phyloP scores from a whole-genome alignment of 2,888 invertebrate genomes.

The Leptura quadrifasciata region DNA sequence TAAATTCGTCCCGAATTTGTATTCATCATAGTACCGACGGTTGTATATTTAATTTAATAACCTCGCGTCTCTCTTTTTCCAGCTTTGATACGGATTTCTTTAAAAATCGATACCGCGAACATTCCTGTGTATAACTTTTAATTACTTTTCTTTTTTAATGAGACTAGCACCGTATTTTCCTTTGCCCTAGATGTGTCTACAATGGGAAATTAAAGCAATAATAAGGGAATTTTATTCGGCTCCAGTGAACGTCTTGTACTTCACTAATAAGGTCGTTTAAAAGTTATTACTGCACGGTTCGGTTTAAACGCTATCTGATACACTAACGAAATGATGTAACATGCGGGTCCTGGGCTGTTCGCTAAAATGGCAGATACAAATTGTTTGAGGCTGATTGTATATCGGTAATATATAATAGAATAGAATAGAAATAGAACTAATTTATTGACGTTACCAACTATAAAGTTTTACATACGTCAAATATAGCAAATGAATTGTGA shows the following conservation, averaged over 20 bases:
- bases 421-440: too few relatives aligned
- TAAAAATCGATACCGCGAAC: conserved; percentile 52
- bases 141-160: conserved; percentile 61
- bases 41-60: conserved; percentile 66
- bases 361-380: too few relatives aligned
- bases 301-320: too few relatives aligned
- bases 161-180: conserved; percentile 39
- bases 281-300: background rate
- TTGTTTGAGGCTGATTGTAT: too few relatives aligned
- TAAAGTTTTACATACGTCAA: too few relatives aligned
- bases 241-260: background rate
- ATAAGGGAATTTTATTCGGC: background rate
- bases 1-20: conserved; percentile 65
- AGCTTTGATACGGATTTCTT: conserved; percentile 56
- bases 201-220: conserved; percentile 38
- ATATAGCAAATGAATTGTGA: too few relatives aligned
- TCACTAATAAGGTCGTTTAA: conserved; percentile 3
- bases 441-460: too few relatives aligned
- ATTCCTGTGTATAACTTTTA: conserved; percentile 58
- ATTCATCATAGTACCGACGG: conserved; percentile 64
- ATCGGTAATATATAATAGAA: too few relatives aligned
- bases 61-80: conserved; percentile 40
- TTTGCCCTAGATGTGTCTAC: conserved; percentile 20
- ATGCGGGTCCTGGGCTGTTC: too few relatives aligned
- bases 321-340: too few relatives aligned